Conservation (phyloP, 2,888 invertebrate species). For the Bibio marci region DNA sequence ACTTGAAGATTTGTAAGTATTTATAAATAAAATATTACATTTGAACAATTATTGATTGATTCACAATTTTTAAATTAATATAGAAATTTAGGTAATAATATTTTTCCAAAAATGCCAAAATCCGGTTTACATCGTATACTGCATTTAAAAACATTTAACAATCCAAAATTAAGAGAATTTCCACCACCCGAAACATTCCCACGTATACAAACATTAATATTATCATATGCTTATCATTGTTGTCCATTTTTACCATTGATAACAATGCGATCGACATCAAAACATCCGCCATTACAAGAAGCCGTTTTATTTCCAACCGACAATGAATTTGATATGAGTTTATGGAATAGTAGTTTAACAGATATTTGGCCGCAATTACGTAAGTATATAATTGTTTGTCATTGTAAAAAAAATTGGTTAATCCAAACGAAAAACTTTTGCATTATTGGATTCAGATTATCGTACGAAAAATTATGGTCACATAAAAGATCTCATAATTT, state of each 20-base stretch:
- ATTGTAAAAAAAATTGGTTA: too few species aligned
- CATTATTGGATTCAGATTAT: too few species aligned
- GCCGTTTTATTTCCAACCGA: conserved; percentile 52
- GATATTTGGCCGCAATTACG: conserved; percentile 72
- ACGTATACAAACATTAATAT: conserved; percentile 62
- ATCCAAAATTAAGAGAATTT: conserved; percentile 71
- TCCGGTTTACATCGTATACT: conserved; percentile 61
- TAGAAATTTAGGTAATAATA: conserved; percentile 83
- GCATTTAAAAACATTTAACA: conserved; percentile 84
- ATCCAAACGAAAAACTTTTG: too few species aligned
- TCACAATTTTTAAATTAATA: not conserved
- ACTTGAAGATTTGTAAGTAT: conserved; percentile 73
- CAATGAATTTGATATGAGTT: conserved; percentile 50
- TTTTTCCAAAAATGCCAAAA: conserved; percentile 67
- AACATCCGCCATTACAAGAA: conserved; percentile 36
- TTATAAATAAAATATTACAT: conserved; percentile 1
- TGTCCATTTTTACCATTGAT: conserved; percentile 68
- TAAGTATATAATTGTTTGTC: conserved; percentile 33
- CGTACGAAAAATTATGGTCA: too few species aligned
- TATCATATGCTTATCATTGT: conserved; percentile 94
- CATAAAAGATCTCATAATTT: not conserved
- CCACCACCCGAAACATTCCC: conserved; percentile 78
- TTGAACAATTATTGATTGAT: conserved; percentile 1
- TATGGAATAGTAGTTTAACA: conserved; percentile 63
- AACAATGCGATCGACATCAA: conserved; percentile 32